Base-by-base conservation (phyloP, 2,113 vertebrate species). In the Orthonyx spaldingii region DNA sequence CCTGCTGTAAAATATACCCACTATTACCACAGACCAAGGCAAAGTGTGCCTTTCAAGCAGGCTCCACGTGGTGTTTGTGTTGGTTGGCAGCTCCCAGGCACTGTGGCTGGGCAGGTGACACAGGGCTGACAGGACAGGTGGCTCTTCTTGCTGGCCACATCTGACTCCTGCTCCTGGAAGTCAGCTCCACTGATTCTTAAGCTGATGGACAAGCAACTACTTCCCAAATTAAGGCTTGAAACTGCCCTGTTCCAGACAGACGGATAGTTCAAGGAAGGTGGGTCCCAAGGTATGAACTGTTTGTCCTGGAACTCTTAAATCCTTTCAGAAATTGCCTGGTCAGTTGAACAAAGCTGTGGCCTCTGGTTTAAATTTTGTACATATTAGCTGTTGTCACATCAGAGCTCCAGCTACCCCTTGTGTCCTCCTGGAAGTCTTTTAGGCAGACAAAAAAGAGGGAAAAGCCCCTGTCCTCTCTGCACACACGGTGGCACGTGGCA, bases 51-150 rank as follows among this genome's bases (percentile, higher is more conserved):
- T 75, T 68, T 39, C 44, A 32, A 37, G 17, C 15, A n/a, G 65
- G 28, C 68, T 71, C 23, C 56, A 6, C 0, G 2, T 9, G 33
- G 35, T 17, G 21, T 17, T 46, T 23, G 19, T 27, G n/a, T 1
- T 35, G 57, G 41, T 6, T 32, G 2, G 6, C 46, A 74, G 79
- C 64, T 41, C 42, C 59, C 17, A 27, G 32, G 64, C 21, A 10
- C 32, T 5, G 60, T 0, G 1, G 46, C 24, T 20, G 56, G 41
- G 52, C 10, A 24, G 78, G 42, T 0, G 8, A 35, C 5, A 30
- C 26, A 3, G 65, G n/a, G 47, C 37, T 52, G 42, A 28, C 20
- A 1, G 1, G 8, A 52, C 42, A 33, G 23, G 23, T 3, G 2
- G 35, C 44, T 91, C 49, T 49, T 49, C 75, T 33, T 28, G 26